Conservation (phyloP, 2,113 vertebrate genomes). For the Siniperca chuatsi region DNA sequence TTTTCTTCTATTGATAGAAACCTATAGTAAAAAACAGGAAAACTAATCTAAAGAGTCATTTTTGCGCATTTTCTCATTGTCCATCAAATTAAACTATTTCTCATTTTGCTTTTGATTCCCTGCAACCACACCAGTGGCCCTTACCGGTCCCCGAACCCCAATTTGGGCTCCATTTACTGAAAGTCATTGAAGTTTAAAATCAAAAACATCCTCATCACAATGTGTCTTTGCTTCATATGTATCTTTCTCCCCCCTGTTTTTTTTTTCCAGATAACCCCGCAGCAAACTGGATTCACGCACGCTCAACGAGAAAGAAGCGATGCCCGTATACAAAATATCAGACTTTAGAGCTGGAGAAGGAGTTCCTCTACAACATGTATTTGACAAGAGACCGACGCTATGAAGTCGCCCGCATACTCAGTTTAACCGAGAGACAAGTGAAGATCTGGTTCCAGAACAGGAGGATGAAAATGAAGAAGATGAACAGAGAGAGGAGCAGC, state of each 20-base stretch:
- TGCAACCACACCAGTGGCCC: too few relatives aligned
- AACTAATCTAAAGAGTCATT: too few relatives aligned
- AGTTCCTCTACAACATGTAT: slow-evolving; percentile 99
- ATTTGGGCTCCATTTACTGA: too few relatives aligned
- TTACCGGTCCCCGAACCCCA: too few relatives aligned
- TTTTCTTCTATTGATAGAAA: background rate
- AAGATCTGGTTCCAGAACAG: slow-evolving; percentile 99
- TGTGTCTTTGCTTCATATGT: too few relatives aligned
- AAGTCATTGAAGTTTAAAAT: too few relatives aligned
- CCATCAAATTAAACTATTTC: too few relatives aligned
- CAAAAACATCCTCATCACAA: too few relatives aligned
- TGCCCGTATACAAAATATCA: slow-evolving; percentile 99
- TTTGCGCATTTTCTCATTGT: too few relatives aligned
- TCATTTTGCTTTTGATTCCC: too few relatives aligned
- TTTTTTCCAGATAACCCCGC: slow-evolving; percentile 93
- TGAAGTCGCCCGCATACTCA: slow-evolving; percentile 97
- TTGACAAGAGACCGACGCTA: slow-evolving; percentile 97
- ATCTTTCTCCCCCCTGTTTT: background rate
- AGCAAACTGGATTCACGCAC: slow-evolving; percentile 98
- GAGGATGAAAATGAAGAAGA: slow-evolving; percentile 99
- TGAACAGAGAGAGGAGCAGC: slow-evolving; percentile 94
- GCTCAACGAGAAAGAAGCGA: slow-evolving; percentile 97
- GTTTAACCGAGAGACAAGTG: slow-evolving; percentile 98
- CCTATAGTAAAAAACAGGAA: too few relatives aligned
- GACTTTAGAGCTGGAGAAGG: slow-evolving; percentile 98